Evolutionary conservation across 2,113 vertebrate genomes (phyloP).

Genomic region (Protobothrops mucrosquamatus): DNA sequence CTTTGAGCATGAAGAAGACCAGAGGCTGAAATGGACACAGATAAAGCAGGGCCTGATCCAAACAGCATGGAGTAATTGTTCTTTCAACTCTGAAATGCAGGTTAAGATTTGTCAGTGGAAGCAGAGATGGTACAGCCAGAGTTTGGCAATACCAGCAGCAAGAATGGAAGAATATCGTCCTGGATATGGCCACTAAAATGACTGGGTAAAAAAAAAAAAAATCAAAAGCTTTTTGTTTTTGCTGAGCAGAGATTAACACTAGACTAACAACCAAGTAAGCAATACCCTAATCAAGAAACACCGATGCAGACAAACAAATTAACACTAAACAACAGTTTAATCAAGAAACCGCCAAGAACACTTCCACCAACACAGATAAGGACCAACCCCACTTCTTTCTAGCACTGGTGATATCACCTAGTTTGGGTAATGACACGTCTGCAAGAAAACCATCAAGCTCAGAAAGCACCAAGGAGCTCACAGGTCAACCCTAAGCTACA

Average conservation of each 20-base stretch:
- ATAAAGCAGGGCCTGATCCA: not conserved
- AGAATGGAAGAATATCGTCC: conserved; percentile 88
- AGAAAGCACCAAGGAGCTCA: no score
- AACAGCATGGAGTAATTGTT: not conserved
- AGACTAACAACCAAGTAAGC: not conserved
- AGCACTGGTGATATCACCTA: not conserved
- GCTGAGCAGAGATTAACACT: not conserved
- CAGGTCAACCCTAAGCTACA: not conserved
- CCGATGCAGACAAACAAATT: not conserved
- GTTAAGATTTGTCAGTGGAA: conserved; percentile 95
- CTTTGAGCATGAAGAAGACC: not conserved
- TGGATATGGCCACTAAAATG: conserved; percentile 90
- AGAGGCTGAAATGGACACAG: not conserved
- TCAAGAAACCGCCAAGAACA: not conserved
- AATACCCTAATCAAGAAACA: not conserved
- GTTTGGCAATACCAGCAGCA: conserved; percentile 96
- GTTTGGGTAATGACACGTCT: not conserved
- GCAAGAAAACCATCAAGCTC: not conserved
- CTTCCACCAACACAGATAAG: not conserved
- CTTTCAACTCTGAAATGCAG: conserved; percentile 61
- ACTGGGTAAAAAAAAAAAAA: conserved; percentile 81
- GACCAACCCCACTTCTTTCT: not conserved
- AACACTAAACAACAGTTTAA: not conserved
- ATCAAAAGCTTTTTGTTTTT: not conserved
- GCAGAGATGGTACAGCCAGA: conserved; percentile 92